Percentiles rank a stretch among this genome's conserved stretches.
Evolutionary conservation across 2,888 invertebrate genomes (phyloP).

Genomic region (Morpho helenor): DNA sequence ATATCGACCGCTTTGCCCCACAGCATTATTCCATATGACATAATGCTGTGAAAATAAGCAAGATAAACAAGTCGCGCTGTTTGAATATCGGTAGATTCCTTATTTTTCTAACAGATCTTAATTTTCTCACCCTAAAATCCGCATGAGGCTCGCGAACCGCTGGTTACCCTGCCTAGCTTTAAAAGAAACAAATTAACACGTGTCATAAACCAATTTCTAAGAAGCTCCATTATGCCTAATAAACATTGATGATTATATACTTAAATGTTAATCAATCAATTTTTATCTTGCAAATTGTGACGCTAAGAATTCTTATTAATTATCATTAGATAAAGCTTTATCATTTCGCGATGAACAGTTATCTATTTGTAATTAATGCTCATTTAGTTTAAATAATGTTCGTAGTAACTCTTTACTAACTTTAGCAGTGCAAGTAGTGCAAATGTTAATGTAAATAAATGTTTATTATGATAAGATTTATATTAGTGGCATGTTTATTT

Average conservation of each 20-base stretch:
- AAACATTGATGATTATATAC: not conserved
- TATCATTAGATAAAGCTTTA: slow-evolving; percentile 14
- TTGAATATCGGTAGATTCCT: no score
- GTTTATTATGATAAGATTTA: slow-evolving; percentile 23
- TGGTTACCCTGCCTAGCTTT: no score
- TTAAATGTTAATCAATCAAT: not conserved
- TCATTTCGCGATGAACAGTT: slow-evolving; percentile 5
- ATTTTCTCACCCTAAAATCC: no score
- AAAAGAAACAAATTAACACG: no score
- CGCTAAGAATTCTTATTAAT: slow-evolving; percentile 8
- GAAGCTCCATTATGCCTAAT: no score
- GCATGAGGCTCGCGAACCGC: no score
- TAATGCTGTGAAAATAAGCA: no score
- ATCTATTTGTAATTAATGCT: slow-evolving; percentile 9
- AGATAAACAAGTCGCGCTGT: no score
- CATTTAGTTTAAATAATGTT: slow-evolving; percentile 8
- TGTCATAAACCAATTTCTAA: no score
- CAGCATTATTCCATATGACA: no score
- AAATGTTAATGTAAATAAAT: slow-evolving; percentile 1
- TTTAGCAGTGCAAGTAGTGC: not conserved
- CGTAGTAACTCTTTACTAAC: not conserved
- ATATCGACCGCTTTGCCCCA: no score
- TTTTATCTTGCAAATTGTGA: slow-evolving; percentile 1
- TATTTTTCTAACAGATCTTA: no score
- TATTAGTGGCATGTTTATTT: slow-evolving; percentile 16